phyloP scores from a whole-genome alignment of 2,888 invertebrate species.

The Mantis religiosa region DNA sequence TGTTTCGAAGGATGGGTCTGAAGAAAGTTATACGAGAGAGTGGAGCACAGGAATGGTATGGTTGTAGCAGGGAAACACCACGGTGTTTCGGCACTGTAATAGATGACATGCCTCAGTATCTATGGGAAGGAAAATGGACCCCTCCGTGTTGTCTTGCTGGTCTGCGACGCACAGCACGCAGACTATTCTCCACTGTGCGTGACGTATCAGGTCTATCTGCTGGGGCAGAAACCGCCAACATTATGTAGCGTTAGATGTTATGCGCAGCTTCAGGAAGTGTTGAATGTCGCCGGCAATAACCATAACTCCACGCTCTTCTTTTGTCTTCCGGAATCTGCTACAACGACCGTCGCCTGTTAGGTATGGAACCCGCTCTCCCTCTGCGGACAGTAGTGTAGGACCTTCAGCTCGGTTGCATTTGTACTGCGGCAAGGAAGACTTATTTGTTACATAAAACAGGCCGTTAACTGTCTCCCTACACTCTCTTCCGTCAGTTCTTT shows the following conservation, averaged over 20 bases:
- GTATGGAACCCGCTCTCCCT: background rate
- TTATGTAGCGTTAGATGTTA: background rate
- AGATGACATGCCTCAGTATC: conserved; percentile 75
- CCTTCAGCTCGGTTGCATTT: no score
- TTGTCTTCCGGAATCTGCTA: background rate
- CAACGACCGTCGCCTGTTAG: background rate
- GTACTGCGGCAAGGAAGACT: no score
- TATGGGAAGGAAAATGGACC: conserved; percentile 74
- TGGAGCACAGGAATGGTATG: conserved; percentile 62
- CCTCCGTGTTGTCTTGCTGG: conserved; percentile 90
- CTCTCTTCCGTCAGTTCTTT: no score
- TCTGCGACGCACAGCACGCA: conserved; percentile 69
- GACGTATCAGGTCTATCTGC: background rate
- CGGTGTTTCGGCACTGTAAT: conserved; percentile 76
- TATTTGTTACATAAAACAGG: no score
- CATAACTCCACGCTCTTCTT: background rate
- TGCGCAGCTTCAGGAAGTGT: background rate
- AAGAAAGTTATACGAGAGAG: conserved; percentile 54
- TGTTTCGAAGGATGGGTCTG: conserved; percentile 61
- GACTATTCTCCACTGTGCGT: no score
- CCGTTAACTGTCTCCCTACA: no score
- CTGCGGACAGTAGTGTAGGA: no score
- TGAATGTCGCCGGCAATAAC: background rate
- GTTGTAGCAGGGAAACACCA: conserved; percentile 68
- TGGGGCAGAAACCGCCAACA: background rate